Evolutionary conservation across 2,888 invertebrate genomes (phyloP).

Genomic region (Agrilus mali): DNA sequence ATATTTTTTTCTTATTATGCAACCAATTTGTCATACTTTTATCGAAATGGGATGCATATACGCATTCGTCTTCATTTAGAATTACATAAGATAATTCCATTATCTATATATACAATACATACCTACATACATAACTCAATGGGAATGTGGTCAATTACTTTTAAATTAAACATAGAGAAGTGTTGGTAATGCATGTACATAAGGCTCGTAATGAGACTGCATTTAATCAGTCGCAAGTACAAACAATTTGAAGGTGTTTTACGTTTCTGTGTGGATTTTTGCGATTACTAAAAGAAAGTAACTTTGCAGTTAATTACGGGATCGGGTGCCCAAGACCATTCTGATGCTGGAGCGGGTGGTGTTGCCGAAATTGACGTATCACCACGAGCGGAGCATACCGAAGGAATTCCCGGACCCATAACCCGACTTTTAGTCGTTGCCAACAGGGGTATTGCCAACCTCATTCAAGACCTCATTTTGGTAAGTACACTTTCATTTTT

Average conservation of each 20-base stretch:
- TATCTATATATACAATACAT: too few species aligned
- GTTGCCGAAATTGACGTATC: conserved; percentile 35
- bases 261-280: background rate
- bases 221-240: too few species aligned
- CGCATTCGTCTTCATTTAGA: too few species aligned
- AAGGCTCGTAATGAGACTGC: too few species aligned
- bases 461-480: conserved; percentile 77
- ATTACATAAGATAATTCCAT: too few species aligned
- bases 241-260: too few species aligned
- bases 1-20: too few species aligned
- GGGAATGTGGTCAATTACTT: conserved; percentile 2
- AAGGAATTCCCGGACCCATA: conserved; percentile 78
- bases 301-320: conserved; percentile 66
- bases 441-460: conserved; percentile 75
- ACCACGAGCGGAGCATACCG: conserved; percentile 50
- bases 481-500: conserved; percentile 37
- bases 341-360: conserved; percentile 41
- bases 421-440: conserved; percentile 78
- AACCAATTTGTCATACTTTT: too few species aligned
- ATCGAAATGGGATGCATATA: too few species aligned
- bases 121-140: background rate
- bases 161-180: background rate
- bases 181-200: too few species aligned
- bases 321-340: conserved; percentile 51
- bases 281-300: background rate